Evolutionary conservation across 1,140 invertebrate genomes (phyloP), one percentile per base, ranked within the genome.

Genomic region (Lutraria rhynchaena): DNA sequence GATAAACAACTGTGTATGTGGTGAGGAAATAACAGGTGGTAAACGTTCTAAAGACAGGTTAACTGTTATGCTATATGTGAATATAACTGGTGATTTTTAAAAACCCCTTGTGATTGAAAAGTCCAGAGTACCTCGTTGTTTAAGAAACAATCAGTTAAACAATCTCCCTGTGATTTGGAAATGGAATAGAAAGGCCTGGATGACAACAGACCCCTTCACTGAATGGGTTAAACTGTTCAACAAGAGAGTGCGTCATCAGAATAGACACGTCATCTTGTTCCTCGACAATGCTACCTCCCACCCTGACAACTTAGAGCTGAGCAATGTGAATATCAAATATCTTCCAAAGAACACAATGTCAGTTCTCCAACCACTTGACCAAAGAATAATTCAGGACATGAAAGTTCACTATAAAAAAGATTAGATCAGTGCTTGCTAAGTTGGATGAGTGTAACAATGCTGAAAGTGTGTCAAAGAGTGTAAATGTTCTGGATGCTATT

Each of bases 151-250:
- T 22, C 65, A 87, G 61, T 29, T 57, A 2, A 24, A 63, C 41
- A 24, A 61, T 61, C 13, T 61, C 17, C 31, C 58, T 46, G 84
- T 84, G 0, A 83, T 41, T 17, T 87, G 60, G 49, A 65, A 71
- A 24, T 60, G 22, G 22, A 83, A 84, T 27, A 74, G 33, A n/a
- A 84, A 85, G 44, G 49, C 78, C 0, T 85, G 78, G 83, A 82
- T 82, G 92, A 93, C 92, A 33, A 53, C 83, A 41, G 85, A 84
- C 37, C 27, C 88, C n/a, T 92, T 89, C 69, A 82, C 57, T 63
- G 71, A 65, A 17, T 85, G 55, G 84, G 41, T 58, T 27, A 35
- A 41, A n/a, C 3, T 22, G 11, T 73, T 73, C 0, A 58, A 73
- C 22, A 55, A 58, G 27, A 17, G 29, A 41, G 57, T 73, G 70